Evolutionary conservation across 1,140 invertebrate genomes (phyloP).

Genomic region (Mizuhopecten yessoensis): DNA sequence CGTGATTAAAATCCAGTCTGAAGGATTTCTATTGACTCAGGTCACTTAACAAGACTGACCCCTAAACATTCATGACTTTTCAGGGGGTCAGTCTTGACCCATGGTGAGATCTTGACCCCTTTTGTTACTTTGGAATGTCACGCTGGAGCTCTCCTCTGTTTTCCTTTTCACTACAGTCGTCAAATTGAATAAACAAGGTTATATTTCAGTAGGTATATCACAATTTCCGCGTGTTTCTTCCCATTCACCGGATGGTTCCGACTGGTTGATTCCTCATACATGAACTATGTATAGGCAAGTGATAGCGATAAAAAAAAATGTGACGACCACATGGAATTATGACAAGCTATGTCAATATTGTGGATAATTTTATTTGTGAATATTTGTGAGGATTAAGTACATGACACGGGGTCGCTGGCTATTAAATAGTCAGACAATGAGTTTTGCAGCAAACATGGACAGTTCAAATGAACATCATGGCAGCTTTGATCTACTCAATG

Average conservation of each 20-base stretch:
- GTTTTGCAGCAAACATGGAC: background rate
- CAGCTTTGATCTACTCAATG: conserved; percentile 2
- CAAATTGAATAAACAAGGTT: conserved; percentile 26
- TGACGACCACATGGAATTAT: background rate
- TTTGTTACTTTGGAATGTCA: background rate
- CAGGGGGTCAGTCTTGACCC: background rate
- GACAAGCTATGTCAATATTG: background rate
- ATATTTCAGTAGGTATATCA: conserved; percentile 8
- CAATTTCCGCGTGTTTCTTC: background rate
- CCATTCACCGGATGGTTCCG: background rate
- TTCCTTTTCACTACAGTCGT: background rate
- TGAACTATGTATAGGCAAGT: no score
- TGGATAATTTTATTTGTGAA: conserved; percentile 1
- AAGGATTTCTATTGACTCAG: background rate
- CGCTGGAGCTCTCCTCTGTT: background rate
- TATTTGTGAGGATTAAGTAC: background rate
- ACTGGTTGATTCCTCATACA: background rate
- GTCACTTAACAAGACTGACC: background rate
- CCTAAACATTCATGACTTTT: background rate
- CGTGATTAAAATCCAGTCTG: no score
- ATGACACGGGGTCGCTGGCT: background rate
- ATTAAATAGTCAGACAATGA: background rate
- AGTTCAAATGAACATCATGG: background rate
- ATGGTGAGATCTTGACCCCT: background rate
- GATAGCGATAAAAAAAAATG: no score